Base-by-base conservation (phyloP, 2,888 invertebrate species). In the Eledone cirrhosa region DNA sequence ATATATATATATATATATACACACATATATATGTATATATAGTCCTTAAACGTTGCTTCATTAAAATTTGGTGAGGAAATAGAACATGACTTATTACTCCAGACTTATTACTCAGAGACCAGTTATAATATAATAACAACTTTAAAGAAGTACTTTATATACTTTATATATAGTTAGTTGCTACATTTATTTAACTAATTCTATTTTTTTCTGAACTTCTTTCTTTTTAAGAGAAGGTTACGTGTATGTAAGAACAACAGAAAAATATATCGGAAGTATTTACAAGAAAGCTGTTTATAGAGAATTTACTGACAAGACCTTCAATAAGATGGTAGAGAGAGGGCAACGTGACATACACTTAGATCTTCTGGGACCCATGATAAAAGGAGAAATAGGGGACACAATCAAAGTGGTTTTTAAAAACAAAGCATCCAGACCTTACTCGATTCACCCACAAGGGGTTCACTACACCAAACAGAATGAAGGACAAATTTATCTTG, bases 391-490 rank as follows among this genome's bases (percentile, higher is more conserved):
- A 33, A 77, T 80, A 16, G 81, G 80, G 2, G 81, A 81, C 48
- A 67, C 77, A 41, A 78, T 81, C 2, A 69, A 78, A 33, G 69
- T 81, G 1, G 77, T 78, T 13, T 81, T 81, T 67, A 78, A 78
- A 77, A 81, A 81, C 79, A 78, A 67, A 77, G 81, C 81, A n/a
- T 78, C 80, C 2, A 33, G 79, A n/a, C 78, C 79, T 3, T 81
- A 79, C 53, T 80, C 80, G 0, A 78, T 81, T 19, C 81, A 81
- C 19, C 77, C 79, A 2, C 80, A 80, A 27, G 75, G 80, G 16
- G 79, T 80, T 4, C 74, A 72, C 2, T 83, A 83, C 63, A 80
- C 82, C 74, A 85, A 85, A 77, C 78, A 81, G 0, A 80, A 83
- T 74, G 84, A 85, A 81, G 85, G 85, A 27, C 48, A 67, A 16